Conservation (phyloP, 2,113 vertebrate species). For the Tringa solitaria region DNA sequence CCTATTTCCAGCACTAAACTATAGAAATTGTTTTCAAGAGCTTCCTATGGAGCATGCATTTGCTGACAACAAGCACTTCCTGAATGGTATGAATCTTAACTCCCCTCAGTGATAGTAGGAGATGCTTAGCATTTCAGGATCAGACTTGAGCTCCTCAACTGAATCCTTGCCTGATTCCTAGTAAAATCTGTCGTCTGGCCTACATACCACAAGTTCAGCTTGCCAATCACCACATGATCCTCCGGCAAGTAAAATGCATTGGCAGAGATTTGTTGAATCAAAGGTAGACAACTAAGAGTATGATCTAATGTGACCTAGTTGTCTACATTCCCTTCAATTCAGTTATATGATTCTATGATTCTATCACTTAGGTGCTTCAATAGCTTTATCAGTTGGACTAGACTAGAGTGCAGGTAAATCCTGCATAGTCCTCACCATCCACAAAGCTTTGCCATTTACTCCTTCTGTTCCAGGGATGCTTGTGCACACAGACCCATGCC, state of each 20-base stretch:
- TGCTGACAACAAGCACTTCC: not conserved
- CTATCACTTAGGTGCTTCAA: not conserved
- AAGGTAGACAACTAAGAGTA: not conserved
- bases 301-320: not conserved
- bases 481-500: not conserved
- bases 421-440: not conserved
- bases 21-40: not conserved
- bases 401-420: not conserved
- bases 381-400: not conserved
- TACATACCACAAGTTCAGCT: not conserved
- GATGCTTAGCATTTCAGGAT: not conserved
- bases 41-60: not conserved
- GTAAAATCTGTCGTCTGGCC: not conserved
- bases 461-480: not conserved
- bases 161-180: not conserved
- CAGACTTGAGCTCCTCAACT: not conserved
- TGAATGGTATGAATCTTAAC: not conserved
- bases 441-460: not conserved
- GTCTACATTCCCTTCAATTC: not conserved
- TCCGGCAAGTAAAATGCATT: not conserved
- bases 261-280: not conserved
- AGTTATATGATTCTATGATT: too few species aligned
- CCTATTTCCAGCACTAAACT: not conserved
- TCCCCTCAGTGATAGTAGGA: not conserved
- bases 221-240: not conserved